These are phyloP conservation scores for Papilio polytes DNA, from an alignment of 1,140 invertebrate genomes.

Conservation along the genomic window DNA sequence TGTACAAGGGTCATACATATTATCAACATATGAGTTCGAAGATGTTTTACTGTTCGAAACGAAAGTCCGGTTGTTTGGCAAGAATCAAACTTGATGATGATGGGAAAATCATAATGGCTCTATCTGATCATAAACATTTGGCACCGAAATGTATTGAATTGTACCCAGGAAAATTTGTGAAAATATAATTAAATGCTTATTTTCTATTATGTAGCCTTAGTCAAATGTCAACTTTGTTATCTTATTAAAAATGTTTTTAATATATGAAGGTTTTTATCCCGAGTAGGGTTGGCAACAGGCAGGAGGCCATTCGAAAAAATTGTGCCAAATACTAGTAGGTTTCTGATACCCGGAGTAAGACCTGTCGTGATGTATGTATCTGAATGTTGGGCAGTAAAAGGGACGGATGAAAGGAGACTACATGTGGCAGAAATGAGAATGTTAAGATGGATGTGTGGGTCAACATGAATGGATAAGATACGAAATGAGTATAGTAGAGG, in stretches of 20 bases:
- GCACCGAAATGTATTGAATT: conserved; percentile 21
- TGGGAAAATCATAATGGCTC: neutral
- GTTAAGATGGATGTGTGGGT: too few species aligned
- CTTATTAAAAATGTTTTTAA: neutral
- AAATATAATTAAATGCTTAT: neutral
- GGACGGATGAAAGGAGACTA: too few species aligned
- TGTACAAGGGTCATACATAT: conserved; percentile 41
- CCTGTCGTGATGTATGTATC: too few species aligned
- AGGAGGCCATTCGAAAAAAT: too few species aligned
- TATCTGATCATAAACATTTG: conserved; percentile 19
- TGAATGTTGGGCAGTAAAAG: too few species aligned
- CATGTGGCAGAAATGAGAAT: too few species aligned
- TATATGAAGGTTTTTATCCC: too few species aligned
- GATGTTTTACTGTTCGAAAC: conserved; percentile 28
- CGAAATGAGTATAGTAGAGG: too few species aligned
- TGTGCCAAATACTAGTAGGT: too few species aligned
- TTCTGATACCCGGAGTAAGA: too few species aligned
- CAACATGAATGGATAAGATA: too few species aligned
- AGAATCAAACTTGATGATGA: conserved; percentile 5
- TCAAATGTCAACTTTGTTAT: neutral
- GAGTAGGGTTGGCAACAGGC: too few species aligned
- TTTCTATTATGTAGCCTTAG: neutral
- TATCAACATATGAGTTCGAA: conserved; percentile 22
- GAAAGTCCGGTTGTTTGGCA: conserved; percentile 4
- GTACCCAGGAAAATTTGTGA: conserved; percentile 10